A percentile compares a stretch with the other conserved stretches of the same genome.
These are phyloP conservation scores for Columbina picui DNA, from an alignment of 2,113 vertebrate genomes.

Conservation along the genomic window DNA sequence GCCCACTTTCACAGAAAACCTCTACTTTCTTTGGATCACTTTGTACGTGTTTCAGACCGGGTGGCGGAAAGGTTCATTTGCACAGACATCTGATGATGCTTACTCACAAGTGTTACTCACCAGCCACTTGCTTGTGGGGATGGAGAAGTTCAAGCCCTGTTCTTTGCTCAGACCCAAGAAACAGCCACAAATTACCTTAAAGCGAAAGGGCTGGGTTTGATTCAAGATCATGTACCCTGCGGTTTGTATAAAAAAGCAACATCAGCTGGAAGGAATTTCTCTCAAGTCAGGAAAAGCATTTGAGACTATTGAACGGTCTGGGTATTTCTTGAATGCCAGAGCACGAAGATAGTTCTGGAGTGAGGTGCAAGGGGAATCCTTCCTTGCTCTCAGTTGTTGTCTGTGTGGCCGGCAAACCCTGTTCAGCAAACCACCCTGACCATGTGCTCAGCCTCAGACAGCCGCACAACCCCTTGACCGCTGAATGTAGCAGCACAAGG, in stretches of 20 bases:
- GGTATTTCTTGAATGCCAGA: not conserved
- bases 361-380: not conserved
- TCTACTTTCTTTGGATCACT: not conserved
- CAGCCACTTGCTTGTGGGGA: not conserved
- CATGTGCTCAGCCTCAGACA: not conserved
- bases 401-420: not conserved
- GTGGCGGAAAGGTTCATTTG: not conserved
- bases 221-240: not conserved
- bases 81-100: conserved; percentile 45
- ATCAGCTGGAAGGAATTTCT: conserved; percentile 55
- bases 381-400: not conserved
- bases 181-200: conserved; percentile 1
- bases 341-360: not conserved
- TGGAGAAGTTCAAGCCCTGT: conserved; percentile 3
- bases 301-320: not conserved
- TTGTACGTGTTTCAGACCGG: not conserved
- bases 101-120: conserved; percentile 67
- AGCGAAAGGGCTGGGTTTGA: not conserved
- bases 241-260: conserved; percentile 30
- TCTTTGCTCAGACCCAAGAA: conserved; percentile 17
- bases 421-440: not conserved
- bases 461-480: rapidly evolving
- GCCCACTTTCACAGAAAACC: not conserved
- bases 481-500: not conserved
- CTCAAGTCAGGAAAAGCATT: not conserved